Evolutionary conservation across 1,140 invertebrate species (phyloP), one percentile per base, ranked within the genome.

Genomic region (Battus philenor): DNA sequence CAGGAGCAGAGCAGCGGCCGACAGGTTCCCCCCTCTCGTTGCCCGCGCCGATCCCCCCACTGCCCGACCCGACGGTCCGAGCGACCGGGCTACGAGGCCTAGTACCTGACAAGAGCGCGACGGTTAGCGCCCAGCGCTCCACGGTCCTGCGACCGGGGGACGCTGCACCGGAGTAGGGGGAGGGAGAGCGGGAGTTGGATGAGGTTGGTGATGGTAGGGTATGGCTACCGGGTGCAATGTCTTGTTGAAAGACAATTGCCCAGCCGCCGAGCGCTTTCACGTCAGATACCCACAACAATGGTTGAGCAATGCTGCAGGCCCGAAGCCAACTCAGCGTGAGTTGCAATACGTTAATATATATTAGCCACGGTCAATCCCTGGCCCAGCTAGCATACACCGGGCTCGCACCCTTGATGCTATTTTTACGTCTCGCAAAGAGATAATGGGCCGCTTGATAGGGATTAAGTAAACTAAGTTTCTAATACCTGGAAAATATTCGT

Each of bases 241-340:
- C 54, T 84, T 80, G 77, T 84, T 80, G 80, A 81, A 80, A 84
- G 55, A 80, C 80, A 57, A 84, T 84, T 80, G 80, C 57, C 70
- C 68, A 78, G 80, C 80, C 38, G 64, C 68, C 60, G 59, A 68
- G 77, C 70, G 57, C 26, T 30, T 33, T 26, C 18, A 17, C 12
- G 65, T 71, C 73, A 81, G 76, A 74, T 77, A 77, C 59, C 48
- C 61, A 72, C 77, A 80, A 44, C 34, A 58, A 63, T 69, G 75
- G 79, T 83, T 83, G 79, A 81, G 46, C 77, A 81, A 65, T 47
- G 41, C 41, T 73, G 71, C 55, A 63, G 68, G 73, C 50, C 69
- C 38, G 59, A 3, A 17, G 17, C 48, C 33, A 55, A 74, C 59
- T 36, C 51, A 54, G 55, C 66, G 59, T 39, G 50, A 50, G 51